Conservation (phyloP, 1,140 invertebrate species). For the Neodiprion fabricii region DNA sequence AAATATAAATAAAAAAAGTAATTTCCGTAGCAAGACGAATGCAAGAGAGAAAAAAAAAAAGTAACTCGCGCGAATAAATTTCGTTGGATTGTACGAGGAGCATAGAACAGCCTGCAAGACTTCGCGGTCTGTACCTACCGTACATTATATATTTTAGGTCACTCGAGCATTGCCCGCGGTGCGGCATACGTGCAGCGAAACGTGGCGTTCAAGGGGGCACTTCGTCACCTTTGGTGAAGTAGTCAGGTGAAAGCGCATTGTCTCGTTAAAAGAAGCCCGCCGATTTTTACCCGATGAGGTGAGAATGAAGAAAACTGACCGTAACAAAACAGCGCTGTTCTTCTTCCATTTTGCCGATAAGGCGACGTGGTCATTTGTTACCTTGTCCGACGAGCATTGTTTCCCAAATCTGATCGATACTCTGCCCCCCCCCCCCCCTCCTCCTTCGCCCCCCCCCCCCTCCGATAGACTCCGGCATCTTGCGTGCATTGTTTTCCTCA, state of each 20-base stretch:
- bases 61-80: no score
- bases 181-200: neutral
- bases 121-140: no score
- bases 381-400: conserved; percentile 45
- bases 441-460: neutral
- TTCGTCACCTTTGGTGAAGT: conserved; percentile 7
- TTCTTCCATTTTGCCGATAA: conserved; percentile 38
- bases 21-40: no score
- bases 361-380: conserved; percentile 50
- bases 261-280: neutral
- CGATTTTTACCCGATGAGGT: no score
- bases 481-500: conserved; percentile 25
- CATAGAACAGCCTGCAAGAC: no score
- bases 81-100: no score
- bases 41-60: no score
- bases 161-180: neutral
- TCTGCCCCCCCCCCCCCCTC: neutral
- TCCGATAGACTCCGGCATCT: neutral
- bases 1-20: no score
- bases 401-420: conserved; percentile 46
- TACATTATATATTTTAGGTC: no score
- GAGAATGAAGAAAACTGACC: conserved; percentile 36
- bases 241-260: neutral
- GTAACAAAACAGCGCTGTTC: conserved; percentile 19
- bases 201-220: neutral